Evolutionary conservation across 2,113 vertebrate species (phyloP), one percentile per base, ranked within the genome.

Genomic region (Pomatostomus ruficeps): DNA sequence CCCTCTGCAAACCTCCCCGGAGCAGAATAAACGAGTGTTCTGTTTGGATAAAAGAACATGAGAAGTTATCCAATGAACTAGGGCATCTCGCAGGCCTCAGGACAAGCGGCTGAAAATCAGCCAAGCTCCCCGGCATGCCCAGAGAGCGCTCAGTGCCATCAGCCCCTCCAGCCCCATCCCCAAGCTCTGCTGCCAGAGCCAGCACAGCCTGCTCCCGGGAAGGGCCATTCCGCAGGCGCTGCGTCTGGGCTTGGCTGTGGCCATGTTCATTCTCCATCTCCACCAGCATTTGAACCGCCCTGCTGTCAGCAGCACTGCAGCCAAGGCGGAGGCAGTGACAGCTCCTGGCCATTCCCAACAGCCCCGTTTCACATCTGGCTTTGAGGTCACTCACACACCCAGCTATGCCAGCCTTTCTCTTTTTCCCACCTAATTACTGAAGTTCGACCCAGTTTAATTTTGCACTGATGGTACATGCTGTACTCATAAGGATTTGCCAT

Each of bases 141-240:
- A 33, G 76, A 52, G 67, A 33, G 2, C 0, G 0, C 61, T 10
- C 1, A 0, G 19, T 3, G 48, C 55, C 12, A 11, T 57, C 77
- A 17, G 45, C 5, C 29, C 55, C 54, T 18, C 31, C 62, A 24
- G 75, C 54, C 26, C 29, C 18, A 1, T 28, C 9, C 57, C 40
- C 48, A 11, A 28, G 40, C 7, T 35, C 35, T 68, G 62, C 70
- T 35, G 78, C 77, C n/a, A 38, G 87, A 67, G 70, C 46, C 70
- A 75, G 70, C 16, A 38, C 54, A 89, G 54, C 62, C 70, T 48
- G 78, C 78, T 89, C 35, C 78, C 12, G 3, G 49, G 72, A 29
- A 55, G 61, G 46, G 86, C 66, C 11, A 13, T 7, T 25, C 59
- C 46, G 11, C 4, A 4, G 66, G 79, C 70, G 26, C 1, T 4